Conservation (phyloP, 2,113 vertebrate genomes). For the Azemiops feae region DNA sequence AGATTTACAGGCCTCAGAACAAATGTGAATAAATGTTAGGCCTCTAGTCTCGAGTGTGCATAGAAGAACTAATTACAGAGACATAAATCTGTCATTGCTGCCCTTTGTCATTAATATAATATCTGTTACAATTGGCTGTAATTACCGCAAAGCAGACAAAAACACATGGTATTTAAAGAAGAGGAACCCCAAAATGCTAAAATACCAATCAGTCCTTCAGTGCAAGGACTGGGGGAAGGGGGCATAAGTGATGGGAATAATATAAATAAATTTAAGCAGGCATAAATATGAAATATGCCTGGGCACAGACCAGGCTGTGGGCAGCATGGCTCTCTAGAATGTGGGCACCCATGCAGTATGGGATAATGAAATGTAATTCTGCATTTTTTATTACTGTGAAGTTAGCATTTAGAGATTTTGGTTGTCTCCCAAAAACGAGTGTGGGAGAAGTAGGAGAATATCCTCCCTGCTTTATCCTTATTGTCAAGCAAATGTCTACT, state of each 20-base stretch:
- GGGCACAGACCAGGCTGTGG: background rate
- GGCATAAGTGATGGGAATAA: background rate
- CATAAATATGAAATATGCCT: background rate
- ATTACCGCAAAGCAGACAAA: background rate
- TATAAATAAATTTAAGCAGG: background rate
- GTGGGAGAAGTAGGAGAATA: background rate
- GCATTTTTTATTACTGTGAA: background rate
- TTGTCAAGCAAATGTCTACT: background rate
- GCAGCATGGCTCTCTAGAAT: background rate
- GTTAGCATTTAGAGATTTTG: background rate
- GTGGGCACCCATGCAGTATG: background rate
- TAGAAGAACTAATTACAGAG: background rate
- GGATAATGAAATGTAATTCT: background rate
- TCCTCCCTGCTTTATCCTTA: background rate
- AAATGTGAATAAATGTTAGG: background rate
- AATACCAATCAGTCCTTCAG: background rate
- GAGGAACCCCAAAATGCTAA: background rate
- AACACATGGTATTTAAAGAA: background rate
- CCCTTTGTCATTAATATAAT: background rate
- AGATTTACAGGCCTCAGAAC: background rate
- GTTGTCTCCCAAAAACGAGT: background rate
- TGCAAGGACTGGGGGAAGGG: background rate
- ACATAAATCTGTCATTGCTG: background rate
- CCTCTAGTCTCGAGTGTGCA: background rate
- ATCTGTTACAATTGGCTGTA: background rate